These are phyloP conservation scores for Isoperla grammatica DNA, from an alignment of 2,888 invertebrate species.

Conservation along the genomic window DNA sequence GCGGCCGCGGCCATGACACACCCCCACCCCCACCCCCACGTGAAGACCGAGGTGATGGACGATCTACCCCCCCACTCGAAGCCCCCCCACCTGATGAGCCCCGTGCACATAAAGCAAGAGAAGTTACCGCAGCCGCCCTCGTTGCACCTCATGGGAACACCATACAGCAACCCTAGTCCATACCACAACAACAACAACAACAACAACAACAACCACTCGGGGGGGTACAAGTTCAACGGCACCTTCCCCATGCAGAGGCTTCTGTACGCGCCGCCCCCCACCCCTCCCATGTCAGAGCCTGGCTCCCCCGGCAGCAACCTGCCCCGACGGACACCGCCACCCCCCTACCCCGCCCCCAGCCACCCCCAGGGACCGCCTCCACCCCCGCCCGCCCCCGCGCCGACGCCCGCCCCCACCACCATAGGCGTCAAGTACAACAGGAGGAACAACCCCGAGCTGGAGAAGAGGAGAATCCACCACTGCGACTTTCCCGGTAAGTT, in stretches of 20 bases:
- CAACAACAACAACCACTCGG: slow-evolving; percentile 40
- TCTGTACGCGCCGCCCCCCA: slow-evolving; percentile 78
- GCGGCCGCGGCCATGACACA: slow-evolving; percentile 46
- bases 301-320: slow-evolving; percentile 68
- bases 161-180: slow-evolving; percentile 44
- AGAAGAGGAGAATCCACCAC: slow-evolving; percentile 92
- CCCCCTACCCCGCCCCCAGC: slow-evolving; percentile 63
- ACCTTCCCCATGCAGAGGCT: slow-evolving; percentile 42
- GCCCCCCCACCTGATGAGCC: slow-evolving; percentile 21
- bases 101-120: slow-evolving; percentile 31
- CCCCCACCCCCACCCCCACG: slow-evolving; percentile 51
- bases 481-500: slow-evolving; percentile 87
- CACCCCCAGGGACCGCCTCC: slow-evolving; percentile 30
- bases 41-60: slow-evolving; percentile 73
- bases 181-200: slow-evolving; percentile 39
- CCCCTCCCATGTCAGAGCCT: slow-evolving; percentile 84
- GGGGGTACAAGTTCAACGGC: slow-evolving; percentile 28
- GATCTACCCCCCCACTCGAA: slow-evolving; percentile 41
- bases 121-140: slow-evolving; percentile 44
- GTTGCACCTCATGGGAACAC: slow-evolving; percentile 52
- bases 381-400: slow-evolving; percentile 39
- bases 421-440: slow-evolving; percentile 71
- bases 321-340: slow-evolving; percentile 63
- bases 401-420: slow-evolving; percentile 35
- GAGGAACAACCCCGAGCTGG: slow-evolving; percentile 93